Base-by-base conservation (phyloP, 1,140 invertebrate species). In the Drosophila grimshawi region DNA sequence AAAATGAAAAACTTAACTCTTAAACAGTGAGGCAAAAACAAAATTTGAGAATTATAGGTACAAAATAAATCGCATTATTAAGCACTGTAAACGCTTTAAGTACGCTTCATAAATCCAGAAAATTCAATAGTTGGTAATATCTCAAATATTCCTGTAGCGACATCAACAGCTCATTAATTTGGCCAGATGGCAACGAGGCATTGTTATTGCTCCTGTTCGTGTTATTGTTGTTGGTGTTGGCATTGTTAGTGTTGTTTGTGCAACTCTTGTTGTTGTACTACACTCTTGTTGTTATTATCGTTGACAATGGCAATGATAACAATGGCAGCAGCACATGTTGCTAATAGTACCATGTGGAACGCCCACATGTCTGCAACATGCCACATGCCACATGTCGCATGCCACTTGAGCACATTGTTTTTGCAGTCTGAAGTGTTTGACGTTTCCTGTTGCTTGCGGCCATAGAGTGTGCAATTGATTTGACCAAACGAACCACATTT, bases 221-320 rank as follows among this genome's bases (percentile, higher is more conserved):
- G 32, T 32, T 51, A 43, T 10, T n/a, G 10, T n/a, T n/a, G 39
- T 43, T 43, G 10, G 10, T 43, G 39, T n/a, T 43, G 39, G 7
- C 10, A 3, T 41, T 61, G 61, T 57, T 57, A 41, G 37, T 69
- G 63, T 32, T 71, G 35, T 48, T 76, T 49, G 43, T 52, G 68
- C 29, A 62, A 30, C n/a, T 32, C 37, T 43, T 60, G 53, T 43
- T 45, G 65, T 43, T 76, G 61, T 41, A 19, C 19, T 19, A 19
- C 19, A 19, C 19, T 71, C 19, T 59, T 76, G 41, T 61, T 67
- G 60, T 59, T 77, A 62, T 75, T 76, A 74, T 62, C 65, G 51
- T 70, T 70, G 78, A 73, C 80, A 81, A 80, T 81, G 69, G 49
- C 73, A 81, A 66, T 66, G 77, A 69, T 74, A 81, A 77, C 69